Base-by-base conservation (phyloP, 2,888 invertebrate species). In the Zygaena filipendulae region DNA sequence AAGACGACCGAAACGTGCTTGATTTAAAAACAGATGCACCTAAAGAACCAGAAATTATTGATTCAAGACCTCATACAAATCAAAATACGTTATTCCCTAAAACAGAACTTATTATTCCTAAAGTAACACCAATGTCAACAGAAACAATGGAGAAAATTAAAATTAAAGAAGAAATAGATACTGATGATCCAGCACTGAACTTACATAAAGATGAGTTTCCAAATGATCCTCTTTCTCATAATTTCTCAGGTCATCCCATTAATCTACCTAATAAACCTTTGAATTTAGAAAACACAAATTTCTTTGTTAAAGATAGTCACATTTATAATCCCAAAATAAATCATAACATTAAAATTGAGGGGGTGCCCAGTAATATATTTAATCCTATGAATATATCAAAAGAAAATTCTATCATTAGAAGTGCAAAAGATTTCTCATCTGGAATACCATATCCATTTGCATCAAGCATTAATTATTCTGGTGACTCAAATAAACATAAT, bases 101-200 rank as follows among this genome's bases (percentile, higher is more conserved):
- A 72, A 83, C 84, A 21, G 85, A 85, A 59, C 69, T 84, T 35
- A 84, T 84, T 38, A 84, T 84, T 49, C 85, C 85, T 14, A 84
- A 84, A 61, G 79, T 83, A 28, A 75, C 79, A 21, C 77, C 82
- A 9, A 80, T 83, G 71, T 74, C 72, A 29, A 71, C 77, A 39
- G 81, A 82, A 34, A 36, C 57, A 23, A 60, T 79, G 35, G 80
- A 81, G 26, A 80, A 77, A 45, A 67, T 81, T 27, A 81, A 79
- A 52, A 80, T 81, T 22, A 81, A 81, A 40, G 81, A 81, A 42
- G 81, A 81, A 59, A 58, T 80, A 35, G 81, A 80, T 43, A 48
- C 58, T 26, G 81, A 81, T 35, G 81, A 81, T 12, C 70, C 66
- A 27, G 49, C 59, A 28, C 47, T 68, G 32, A 72, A 69, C 38